phyloP scores from a whole-genome alignment of 2,113 vertebrate species.

The Podocnemis expansa region DNA sequence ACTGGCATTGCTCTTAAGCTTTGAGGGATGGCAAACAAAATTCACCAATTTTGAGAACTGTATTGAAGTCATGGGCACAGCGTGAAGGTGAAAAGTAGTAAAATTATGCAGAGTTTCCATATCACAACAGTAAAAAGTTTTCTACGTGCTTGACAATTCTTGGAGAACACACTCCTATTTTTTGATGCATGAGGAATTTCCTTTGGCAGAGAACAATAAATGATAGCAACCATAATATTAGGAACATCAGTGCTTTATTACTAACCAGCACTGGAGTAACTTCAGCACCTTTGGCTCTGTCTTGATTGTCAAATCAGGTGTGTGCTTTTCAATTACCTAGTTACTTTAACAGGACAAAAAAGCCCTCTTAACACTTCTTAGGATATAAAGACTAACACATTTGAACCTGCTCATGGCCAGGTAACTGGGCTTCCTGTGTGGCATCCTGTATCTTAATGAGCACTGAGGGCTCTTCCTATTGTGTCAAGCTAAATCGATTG shows the following conservation, averaged over 20 bases:
- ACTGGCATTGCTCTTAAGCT: constrained; percentile 36
- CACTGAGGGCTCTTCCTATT: constrained; percentile 17
- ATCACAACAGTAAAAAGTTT: constrained; percentile 41
- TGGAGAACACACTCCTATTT: background rate
- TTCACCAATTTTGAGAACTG: constrained; percentile 41
- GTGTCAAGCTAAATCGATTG: constrained; percentile 60
- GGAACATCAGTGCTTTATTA: constrained; percentile 9
- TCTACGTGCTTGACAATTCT: background rate
- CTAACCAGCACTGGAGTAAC: background rate
- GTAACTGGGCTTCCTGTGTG: background rate
- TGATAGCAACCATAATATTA: background rate
- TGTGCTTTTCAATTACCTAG: background rate
- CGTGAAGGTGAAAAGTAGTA: constrained; percentile 27
- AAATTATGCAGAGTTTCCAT: background rate
- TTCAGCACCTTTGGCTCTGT: background rate
- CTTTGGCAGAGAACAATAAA: background rate
- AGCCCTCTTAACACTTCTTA: constrained; percentile 21
- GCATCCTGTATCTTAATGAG: background rate
- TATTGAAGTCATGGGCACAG: constrained; percentile 8
- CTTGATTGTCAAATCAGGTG: constrained; percentile 17
- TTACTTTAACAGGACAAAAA: constrained; percentile 41
- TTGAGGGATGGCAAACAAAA: constrained; percentile 39
- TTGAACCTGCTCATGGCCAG: constrained; percentile 1
- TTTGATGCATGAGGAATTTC: background rate
- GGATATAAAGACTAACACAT: constrained; percentile 25